Evolutionary conservation across 2,797 vertebrate species (phyloP).

Genomic region (Muscicapa comitata): DNA sequence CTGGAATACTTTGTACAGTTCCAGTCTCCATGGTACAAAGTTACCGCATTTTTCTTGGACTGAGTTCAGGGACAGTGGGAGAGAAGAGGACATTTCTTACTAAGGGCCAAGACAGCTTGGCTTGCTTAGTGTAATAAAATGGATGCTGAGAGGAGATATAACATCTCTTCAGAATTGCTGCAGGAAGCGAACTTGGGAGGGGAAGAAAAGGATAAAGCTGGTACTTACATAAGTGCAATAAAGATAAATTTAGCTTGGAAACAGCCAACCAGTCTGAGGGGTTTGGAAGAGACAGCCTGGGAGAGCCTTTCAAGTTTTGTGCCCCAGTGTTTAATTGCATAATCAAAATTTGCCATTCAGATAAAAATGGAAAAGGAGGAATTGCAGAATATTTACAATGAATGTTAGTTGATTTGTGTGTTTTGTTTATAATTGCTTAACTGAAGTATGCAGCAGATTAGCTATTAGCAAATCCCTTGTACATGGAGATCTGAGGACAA

Average conservation of each 20-base stretch:
- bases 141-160: background rate
- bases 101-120: constrained; percentile 6
- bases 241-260: constrained; percentile 37
- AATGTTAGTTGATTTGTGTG: background rate
- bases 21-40: background rate
- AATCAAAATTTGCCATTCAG: background rate
- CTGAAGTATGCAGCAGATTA: background rate
- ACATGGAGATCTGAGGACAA: background rate
- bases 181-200: constrained; percentile 1
- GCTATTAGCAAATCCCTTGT: background rate
- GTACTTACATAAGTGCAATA: background rate
- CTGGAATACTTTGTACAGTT: background rate
- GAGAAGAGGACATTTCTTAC: background rate
- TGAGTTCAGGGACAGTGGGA: background rate
- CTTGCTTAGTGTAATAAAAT: background rate
- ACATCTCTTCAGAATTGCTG: constrained; percentile 21
- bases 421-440: background rate
- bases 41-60: constrained; percentile 3
- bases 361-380: background rate
- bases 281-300: background rate
- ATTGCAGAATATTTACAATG: constrained; percentile 3
- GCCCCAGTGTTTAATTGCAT: background rate
- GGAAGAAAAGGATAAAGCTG: constrained; percentile 30
- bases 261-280: background rate
- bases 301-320: background rate